Evolutionary conservation across 2,888 invertebrate genomes (phyloP), one percentile per base, ranked within the genome.

Genomic region (Tridacna gigas): DNA sequence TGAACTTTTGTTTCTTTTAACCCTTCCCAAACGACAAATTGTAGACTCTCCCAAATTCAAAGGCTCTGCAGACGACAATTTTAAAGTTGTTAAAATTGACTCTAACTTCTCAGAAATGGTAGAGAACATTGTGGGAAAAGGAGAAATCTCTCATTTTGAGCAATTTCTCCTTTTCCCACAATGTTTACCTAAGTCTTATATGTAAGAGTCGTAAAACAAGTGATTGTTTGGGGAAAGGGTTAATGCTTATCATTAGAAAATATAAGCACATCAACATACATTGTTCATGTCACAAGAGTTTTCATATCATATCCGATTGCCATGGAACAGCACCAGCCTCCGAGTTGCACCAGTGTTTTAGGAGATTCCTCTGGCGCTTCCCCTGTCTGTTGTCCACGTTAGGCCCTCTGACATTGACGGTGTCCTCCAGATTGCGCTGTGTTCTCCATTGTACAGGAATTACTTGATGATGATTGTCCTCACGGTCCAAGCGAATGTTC

Each of bases 311-410:
- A 25, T 74, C 56, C n/a, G 77, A 60, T 63, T 88, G 87, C 84
- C 88, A 88, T 63, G 88, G 78, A 13, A 88, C 88, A 26, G 81
- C 76, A 15, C 87, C 87, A 20, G 75, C 83, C 12, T 56, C 56
- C 1, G 69, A 75, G 47, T 73, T 66, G 20, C 20, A 76, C 47
- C 83, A 69, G 65, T 83, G 75, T n/a, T 86, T 78, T 45, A 88
- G 71, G 69, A 84, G 79, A 15, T 88, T 78, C 47, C 88, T 51
- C 75, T 86, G 77, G 45, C 82, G 56, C 73, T 75, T 75, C 20
- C 75, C 60, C 75, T 26, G 26, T 75, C 15, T 66, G 67, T 67
- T 65, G 65, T 66, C 66, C 11, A n/a, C 51, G 65, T 77, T 77
- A 26, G 77, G 65, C 77, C 45, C 77, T 65, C 66, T 71, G 7